Conservation (phyloP, 2,888 invertebrate species). For the Electrophaes corylata region DNA sequence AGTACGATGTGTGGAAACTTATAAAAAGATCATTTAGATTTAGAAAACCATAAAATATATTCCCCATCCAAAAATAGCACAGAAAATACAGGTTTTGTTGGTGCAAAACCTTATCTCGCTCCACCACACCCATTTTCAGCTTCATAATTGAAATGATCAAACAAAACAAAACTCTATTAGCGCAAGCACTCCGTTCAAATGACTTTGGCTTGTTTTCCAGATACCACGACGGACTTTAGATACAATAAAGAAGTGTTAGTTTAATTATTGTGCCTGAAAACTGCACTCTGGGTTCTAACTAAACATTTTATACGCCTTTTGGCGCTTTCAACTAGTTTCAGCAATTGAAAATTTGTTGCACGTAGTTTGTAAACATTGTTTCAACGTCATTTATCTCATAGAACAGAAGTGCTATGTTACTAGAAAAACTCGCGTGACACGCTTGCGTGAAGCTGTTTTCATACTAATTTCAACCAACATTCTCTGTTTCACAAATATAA, state of each 20-base stretch:
- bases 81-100: background rate
- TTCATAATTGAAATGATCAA: constrained; percentile 18
- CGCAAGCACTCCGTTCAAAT: constrained; percentile 19
- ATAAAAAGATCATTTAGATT: no score
- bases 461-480: no score
- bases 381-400: background rate
- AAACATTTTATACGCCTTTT: constrained; percentile 14
- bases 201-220: constrained; percentile 18
- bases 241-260: constrained; percentile 17
- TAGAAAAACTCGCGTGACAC: no score
- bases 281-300: constrained; percentile 15
- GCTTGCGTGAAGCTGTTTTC: no score
- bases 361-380: background rate
- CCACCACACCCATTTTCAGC: constrained; percentile 16
- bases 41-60: background rate
- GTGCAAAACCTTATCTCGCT: background rate
- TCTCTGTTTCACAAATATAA: no score
- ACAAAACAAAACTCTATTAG: constrained; percentile 25
- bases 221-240: constrained; percentile 4
- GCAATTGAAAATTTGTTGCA: background rate
- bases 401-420: no score
- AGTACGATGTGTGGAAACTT: no score
- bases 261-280: constrained; percentile 21
- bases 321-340: constrained; percentile 3
- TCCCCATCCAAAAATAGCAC: background rate